Percentiles rank a stretch among this genome's conserved stretches.
Evolutionary conservation across 1,140 invertebrate genomes (phyloP).

Genomic region (Saxidomus purpurata): DNA sequence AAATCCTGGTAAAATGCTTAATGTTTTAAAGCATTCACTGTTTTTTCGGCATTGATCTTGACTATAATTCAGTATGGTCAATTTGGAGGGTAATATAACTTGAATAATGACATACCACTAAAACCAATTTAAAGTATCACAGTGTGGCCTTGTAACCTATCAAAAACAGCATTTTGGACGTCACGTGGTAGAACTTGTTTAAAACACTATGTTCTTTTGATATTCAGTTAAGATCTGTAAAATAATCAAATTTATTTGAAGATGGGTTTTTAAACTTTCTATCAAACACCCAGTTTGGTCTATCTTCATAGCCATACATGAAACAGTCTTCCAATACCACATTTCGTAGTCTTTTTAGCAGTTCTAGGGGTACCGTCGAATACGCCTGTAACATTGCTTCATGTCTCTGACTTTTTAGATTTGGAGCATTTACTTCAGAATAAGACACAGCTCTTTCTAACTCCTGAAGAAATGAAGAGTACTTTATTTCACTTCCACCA

Average conservation of each 20-base stretch:
- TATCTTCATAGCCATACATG: neutral
- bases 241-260: neutral
- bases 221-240: neutral
- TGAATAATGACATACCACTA: no score
- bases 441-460: neutral
- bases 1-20: no score
- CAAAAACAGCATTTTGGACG: no score
- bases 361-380: neutral
- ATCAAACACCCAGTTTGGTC: neutral
- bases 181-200: no score
- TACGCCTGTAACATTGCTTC: conserved; percentile 12
- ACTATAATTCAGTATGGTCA: no score
- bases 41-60: no score
- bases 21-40: no score
- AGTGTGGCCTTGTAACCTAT: no score
- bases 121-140: no score
- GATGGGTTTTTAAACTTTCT: neutral
- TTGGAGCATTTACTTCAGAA: neutral
- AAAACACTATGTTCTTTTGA: no score
- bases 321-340: neutral
- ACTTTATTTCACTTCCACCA: neutral
- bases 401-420: neutral
- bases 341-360: neutral
- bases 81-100: no score
- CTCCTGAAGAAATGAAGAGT: neutral